Percentiles rank a stretch among this genome's conserved stretches.
phyloP scores from a whole-genome alignment of 2,797 vertebrate species.

The Anabacerthia variegaticeps region DNA sequence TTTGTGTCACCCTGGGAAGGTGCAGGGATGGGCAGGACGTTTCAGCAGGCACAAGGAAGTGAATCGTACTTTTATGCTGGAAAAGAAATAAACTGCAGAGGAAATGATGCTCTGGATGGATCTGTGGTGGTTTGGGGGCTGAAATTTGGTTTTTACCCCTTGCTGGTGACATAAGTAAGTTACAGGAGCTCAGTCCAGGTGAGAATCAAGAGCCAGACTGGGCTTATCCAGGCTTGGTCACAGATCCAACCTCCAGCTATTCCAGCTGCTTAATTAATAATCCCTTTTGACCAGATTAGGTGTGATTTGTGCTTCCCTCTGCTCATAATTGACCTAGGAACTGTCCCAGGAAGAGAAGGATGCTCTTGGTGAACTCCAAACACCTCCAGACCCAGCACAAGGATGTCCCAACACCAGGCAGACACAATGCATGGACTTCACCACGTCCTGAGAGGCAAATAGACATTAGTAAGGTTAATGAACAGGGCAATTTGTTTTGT shows the following conservation, averaged over 20 bases:
- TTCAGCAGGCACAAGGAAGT: neutral
- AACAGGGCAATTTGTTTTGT: neutral
- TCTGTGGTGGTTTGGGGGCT: neutral
- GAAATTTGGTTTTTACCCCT: neutral
- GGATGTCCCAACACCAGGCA: neutral
- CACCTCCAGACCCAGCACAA: neutral
- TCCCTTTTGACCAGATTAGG: neutral
- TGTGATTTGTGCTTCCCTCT: neutral
- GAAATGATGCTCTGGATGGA: neutral
- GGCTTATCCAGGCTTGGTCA: neutral
- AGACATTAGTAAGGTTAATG: neutral
- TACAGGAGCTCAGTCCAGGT: neutral
- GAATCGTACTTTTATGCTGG: neutral
- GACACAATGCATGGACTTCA: fast-evolving
- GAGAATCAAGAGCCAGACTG: neutral
- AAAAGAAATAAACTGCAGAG: neutral
- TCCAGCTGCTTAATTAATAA: neutral
- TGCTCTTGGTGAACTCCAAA: neutral
- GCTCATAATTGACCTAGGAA: neutral
- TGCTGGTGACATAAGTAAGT: neutral
- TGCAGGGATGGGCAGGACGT: fast-evolving
- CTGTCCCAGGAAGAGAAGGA: too few species aligned
- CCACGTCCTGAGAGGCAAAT: fast-evolving
- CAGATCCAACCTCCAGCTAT: neutral
- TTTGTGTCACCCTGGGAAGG: neutral